These are phyloP conservation scores for Drosophila subobscura DNA, from an alignment of 1,140 invertebrate species.

Conservation along the genomic window DNA sequence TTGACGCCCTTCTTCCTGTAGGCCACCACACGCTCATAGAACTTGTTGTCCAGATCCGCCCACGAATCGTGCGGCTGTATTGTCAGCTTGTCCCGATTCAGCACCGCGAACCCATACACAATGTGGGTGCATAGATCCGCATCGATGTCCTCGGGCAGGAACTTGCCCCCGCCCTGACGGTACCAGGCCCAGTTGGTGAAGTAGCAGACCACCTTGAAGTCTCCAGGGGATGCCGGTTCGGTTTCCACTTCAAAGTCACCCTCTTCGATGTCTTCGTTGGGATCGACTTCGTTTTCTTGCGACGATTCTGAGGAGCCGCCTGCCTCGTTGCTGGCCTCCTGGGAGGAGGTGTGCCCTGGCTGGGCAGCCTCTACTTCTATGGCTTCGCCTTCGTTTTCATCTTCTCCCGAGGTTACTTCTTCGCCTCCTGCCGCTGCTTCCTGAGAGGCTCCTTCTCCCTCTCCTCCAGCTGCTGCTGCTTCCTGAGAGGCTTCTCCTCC, in stretches of 20 bases:
- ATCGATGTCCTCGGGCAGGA: constrained; percentile 92
- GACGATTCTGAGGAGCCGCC: constrained; percentile 18
- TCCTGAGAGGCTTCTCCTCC: constrained; percentile 1
- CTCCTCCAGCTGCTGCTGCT: constrained; percentile 8
- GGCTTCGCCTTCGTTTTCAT: constrained; percentile 20
- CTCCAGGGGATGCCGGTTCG: constrained; percentile 40
- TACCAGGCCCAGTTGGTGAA: constrained; percentile 98
- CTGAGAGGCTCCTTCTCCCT: neutral
- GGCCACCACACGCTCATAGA: constrained; percentile 92
- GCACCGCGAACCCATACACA: constrained; percentile 95
- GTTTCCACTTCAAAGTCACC: constrained; percentile 41
- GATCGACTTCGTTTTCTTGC: constrained; percentile 56
- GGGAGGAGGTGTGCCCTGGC: constrained; percentile 6
- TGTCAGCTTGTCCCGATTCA: constrained; percentile 89
- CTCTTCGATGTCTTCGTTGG: constrained; percentile 57
- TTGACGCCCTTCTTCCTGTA: constrained; percentile 90
- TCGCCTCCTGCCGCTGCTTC: constrained; percentile 10
- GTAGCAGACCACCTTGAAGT: constrained; percentile 93
- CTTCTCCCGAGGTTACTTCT: constrained; percentile 5
- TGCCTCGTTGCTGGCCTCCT: constrained; percentile 15
- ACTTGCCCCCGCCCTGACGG: constrained; percentile 91
- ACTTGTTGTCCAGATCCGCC: constrained; percentile 94
- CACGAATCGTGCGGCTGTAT: constrained; percentile 94
- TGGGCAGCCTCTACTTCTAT: constrained; percentile 8
- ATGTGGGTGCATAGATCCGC: constrained; percentile 94